phyloP scores from a whole-genome alignment of 2,888 invertebrate species.

The Diarsia mendica region DNA sequence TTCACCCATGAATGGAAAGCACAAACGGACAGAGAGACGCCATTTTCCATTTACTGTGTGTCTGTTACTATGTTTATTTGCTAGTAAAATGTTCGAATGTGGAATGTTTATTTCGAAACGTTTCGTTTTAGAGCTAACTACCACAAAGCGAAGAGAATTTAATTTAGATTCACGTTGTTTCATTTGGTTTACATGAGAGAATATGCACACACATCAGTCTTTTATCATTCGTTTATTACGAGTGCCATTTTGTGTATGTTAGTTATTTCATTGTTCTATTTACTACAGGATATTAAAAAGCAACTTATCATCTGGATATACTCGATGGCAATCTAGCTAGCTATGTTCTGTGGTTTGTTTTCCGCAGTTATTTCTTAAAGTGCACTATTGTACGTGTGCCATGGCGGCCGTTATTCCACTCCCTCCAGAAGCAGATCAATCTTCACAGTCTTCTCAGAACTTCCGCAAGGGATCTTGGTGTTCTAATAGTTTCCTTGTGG shows the following conservation, averaged over 20 bases:
- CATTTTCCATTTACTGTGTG: background rate
- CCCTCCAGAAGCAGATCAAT: too few relatives aligned
- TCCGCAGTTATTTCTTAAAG: too few relatives aligned
- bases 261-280: background rate
- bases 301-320: too few relatives aligned
- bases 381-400: too few relatives aligned
- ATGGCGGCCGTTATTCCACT: too few relatives aligned
- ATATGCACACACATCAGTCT: constrained; percentile 3
- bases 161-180: constrained; percentile 42
- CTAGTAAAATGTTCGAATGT: constrained; percentile 18
- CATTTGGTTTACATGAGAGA: constrained; percentile 26
- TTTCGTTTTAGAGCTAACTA: constrained; percentile 32
- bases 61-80: constrained; percentile 24
- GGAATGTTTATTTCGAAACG: constrained; percentile 41
- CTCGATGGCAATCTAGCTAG: too few relatives aligned
- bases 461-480: too few relatives aligned
- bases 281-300: too few relatives aligned
- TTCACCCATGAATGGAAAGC: background rate
- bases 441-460: too few relatives aligned
- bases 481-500: too few relatives aligned
- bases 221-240: background rate
- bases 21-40: background rate
- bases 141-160: constrained; percentile 40
- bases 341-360: too few relatives aligned
- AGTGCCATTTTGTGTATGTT: background rate